These are phyloP conservation scores for Myotis vivesi DNA, from an alignment of 2,797 vertebrate genomes.

Conservation along the genomic window DNA sequence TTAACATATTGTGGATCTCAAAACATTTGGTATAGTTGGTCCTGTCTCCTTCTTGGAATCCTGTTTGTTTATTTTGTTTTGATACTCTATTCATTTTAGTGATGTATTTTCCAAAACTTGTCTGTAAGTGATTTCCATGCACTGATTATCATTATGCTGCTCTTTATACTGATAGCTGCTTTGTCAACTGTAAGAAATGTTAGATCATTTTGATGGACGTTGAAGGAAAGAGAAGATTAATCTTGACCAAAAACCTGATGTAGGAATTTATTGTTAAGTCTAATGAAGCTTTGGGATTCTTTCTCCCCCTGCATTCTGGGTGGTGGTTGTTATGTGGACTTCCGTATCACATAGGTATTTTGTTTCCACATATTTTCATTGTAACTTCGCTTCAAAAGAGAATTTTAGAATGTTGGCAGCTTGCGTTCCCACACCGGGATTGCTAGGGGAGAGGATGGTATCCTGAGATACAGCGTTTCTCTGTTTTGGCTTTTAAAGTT, in stretches of 20 bases:
- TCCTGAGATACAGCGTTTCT: not conserved
- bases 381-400: not conserved
- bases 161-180: slow-evolving; percentile 33
- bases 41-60: not conserved
- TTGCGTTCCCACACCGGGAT: not conserved
- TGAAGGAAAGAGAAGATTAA: slow-evolving; percentile 31
- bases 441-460: not conserved
- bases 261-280: not conserved
- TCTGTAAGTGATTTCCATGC: slow-evolving; percentile 15
- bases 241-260: not conserved
- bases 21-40: not conserved
- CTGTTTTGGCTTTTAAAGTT: not conserved
- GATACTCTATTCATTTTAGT: not conserved
- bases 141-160: not conserved
- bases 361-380: not conserved
- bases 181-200: slow-evolving; percentile 29
- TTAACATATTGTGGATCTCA: not conserved
- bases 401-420: not conserved
- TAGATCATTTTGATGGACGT: slow-evolving; percentile 20
- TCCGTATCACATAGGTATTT: not conserved
- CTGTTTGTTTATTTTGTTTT: not conserved
- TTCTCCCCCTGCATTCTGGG: not conserved
- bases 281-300: not conserved
- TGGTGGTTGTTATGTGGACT: not conserved
- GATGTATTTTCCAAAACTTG: not conserved